These are phyloP conservation scores for Calcarius ornatus DNA, from an alignment of 2,113 vertebrate species.

Conservation along the genomic window DNA sequence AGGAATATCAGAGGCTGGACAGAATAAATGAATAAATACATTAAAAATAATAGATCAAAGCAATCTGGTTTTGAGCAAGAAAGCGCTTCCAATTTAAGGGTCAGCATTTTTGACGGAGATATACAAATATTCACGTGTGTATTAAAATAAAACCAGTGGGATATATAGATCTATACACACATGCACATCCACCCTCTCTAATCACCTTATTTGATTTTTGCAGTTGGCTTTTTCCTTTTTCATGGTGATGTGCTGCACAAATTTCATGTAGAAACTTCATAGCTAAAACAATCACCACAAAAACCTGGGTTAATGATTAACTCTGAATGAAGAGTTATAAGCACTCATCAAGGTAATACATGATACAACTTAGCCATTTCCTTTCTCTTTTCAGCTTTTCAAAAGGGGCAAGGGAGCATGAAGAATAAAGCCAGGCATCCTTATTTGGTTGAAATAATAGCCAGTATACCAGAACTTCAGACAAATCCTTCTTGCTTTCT, in stretches of 20 bases:
- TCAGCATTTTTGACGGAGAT: slow-evolving; percentile 17
- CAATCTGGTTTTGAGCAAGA: slow-evolving; percentile 6
- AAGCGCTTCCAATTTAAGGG: slow-evolving; percentile 33
- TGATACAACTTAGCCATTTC: slow-evolving; percentile 64
- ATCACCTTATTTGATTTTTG: slow-evolving; percentile 26
- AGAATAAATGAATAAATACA: slow-evolving; percentile 62
- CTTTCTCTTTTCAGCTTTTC: slow-evolving; percentile 69
- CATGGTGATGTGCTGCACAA: not conserved
- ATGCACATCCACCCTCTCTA: not conserved
- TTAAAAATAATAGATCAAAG: slow-evolving; percentile 57
- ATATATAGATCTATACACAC: not conserved
- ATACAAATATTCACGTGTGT: slow-evolving; percentile 14
- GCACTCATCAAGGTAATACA: slow-evolving; percentile 68
- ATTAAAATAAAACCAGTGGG: slow-evolving; percentile 18
- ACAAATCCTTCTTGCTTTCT: slow-evolving; percentile 67
- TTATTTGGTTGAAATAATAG: slow-evolving; percentile 73
- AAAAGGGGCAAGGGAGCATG: slow-evolving; percentile 67
- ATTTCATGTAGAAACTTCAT: slow-evolving; percentile 1
- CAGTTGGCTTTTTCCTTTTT: slow-evolving; percentile 8
- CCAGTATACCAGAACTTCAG: slow-evolving; percentile 63
- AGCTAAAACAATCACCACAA: slow-evolving; percentile 43
- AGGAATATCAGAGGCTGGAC: slow-evolving; percentile 12
- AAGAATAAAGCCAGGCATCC: slow-evolving; percentile 68
- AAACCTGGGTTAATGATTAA: slow-evolving; percentile 57
- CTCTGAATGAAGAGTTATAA: slow-evolving; percentile 58